Conservation (phyloP, 1,140 invertebrate species). For the Scaptomyza montana region DNA sequence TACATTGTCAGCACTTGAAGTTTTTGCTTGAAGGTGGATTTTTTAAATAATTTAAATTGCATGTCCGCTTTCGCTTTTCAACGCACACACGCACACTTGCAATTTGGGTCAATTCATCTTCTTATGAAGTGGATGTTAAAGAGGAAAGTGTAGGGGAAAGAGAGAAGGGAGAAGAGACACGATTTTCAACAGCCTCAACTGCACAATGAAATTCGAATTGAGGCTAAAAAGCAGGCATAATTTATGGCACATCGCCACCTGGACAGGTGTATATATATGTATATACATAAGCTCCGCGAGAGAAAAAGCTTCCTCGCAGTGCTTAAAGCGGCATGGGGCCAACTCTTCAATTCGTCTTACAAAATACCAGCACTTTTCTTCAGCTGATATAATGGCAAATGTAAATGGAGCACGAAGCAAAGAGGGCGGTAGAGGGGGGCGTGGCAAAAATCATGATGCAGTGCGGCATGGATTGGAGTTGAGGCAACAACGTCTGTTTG, state of each 20-base stretch:
- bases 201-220: constrained; percentile 66
- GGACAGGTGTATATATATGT: constrained; percentile 22
- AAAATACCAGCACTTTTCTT: constrained; percentile 54
- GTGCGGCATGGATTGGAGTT: constrained; percentile 19
- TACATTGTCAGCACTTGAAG: constrained; percentile 3
- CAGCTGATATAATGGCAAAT: constrained; percentile 45
- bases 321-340: constrained; percentile 40
- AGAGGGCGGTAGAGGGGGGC: background rate
- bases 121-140: constrained; percentile 22
- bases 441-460: constrained; percentile 43
- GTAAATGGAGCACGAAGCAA: constrained; percentile 71
- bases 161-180: constrained; percentile 47
- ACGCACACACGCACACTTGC: constrained; percentile 10
- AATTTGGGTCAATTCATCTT: constrained; percentile 65
- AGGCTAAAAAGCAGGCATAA: constrained; percentile 79
- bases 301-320: constrained; percentile 13
- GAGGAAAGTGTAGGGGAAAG: background rate
- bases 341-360: constrained; percentile 64
- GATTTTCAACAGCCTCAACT: constrained; percentile 53
- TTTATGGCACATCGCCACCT: constrained; percentile 76
- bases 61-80: constrained; percentile 18
- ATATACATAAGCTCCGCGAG: background rate
- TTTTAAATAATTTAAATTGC: constrained; percentile 6
- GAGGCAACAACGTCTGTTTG: constrained; percentile 45
- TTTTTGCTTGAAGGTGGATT: constrained; percentile 1